Conservation (phyloP, 2,113 vertebrate genomes). For the Falco punctatus region DNA sequence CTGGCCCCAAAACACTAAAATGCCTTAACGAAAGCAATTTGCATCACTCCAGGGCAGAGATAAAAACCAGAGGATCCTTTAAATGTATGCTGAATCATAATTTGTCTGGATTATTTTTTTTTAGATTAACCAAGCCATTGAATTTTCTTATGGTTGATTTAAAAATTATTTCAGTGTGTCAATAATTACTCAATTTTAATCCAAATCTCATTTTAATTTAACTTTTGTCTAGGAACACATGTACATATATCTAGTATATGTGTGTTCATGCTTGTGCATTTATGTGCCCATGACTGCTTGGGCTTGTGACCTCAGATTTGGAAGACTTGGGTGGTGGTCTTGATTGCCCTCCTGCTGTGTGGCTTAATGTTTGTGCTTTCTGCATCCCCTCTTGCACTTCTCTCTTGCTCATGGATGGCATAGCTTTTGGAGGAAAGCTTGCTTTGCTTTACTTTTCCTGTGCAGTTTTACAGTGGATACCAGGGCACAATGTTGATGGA, state of each 20-base stretch:
- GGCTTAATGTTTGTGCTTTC: not conserved
- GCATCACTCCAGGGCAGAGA: not conserved
- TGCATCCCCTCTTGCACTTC: not conserved
- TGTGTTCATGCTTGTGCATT: not conserved
- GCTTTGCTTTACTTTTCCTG: not conserved
- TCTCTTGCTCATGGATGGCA: not conserved
- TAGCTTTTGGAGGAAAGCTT: not conserved
- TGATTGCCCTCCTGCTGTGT: not conserved
- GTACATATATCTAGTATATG: not conserved
- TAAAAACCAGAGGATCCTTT: not conserved
- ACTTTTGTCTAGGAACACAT: not conserved
- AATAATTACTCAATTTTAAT: not conserved
- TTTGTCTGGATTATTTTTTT: not conserved
- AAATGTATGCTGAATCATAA: not conserved
- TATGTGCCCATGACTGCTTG: not conserved
- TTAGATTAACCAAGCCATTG: not conserved
- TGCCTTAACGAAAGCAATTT: not conserved
- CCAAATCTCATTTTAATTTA: not conserved
- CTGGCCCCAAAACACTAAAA: not conserved
- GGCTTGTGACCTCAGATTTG: not conserved
- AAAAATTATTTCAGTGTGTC: slow-evolving; percentile 3
- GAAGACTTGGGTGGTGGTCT: not conserved
- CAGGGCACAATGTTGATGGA: not conserved
- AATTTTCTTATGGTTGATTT: not conserved
- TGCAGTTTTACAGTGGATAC: not conserved